Evolutionary conservation across 2,797 vertebrate species (phyloP).

Genomic region (Hydrophis major): DNA sequence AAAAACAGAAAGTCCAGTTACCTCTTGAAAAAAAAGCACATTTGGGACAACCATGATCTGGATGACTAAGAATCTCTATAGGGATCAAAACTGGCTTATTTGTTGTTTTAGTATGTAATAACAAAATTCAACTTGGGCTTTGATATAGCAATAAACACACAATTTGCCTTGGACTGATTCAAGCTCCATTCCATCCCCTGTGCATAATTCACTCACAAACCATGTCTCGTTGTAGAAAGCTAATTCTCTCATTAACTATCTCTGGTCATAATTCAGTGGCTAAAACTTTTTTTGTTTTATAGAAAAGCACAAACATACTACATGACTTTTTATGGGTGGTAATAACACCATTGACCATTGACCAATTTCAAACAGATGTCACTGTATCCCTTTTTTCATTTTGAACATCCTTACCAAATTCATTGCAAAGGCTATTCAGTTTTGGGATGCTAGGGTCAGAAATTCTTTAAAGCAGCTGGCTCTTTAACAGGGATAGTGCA

Average conservation of each 20-base stretch:
- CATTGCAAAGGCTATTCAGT: neutral
- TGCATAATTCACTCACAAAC: neutral
- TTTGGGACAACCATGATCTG: too few species aligned
- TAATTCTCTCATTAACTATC: neutral
- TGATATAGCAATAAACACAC: neutral
- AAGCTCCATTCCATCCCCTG: neutral
- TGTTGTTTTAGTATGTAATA: neutral
- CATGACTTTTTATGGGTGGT: neutral
- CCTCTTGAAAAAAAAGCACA: too few species aligned
- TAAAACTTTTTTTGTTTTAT: neutral
- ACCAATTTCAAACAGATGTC: neutral
- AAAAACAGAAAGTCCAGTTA: too few species aligned
- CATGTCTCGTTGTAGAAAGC: neutral
- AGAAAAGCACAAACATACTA: neutral
- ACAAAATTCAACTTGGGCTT: too few species aligned
- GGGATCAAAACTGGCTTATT: neutral
- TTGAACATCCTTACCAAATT: neutral
- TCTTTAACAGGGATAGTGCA: neutral
- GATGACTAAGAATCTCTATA: too few species aligned
- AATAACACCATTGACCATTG: neutral
- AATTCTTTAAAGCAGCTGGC: neutral
- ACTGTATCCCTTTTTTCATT: neutral
- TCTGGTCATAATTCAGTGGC: neutral
- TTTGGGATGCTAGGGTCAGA: neutral
- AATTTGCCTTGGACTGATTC: neutral